Evolutionary conservation across 2,113 vertebrate species (phyloP), one percentile per base, ranked within the genome.

Genomic region (Sclerurus mexicanus): DNA sequence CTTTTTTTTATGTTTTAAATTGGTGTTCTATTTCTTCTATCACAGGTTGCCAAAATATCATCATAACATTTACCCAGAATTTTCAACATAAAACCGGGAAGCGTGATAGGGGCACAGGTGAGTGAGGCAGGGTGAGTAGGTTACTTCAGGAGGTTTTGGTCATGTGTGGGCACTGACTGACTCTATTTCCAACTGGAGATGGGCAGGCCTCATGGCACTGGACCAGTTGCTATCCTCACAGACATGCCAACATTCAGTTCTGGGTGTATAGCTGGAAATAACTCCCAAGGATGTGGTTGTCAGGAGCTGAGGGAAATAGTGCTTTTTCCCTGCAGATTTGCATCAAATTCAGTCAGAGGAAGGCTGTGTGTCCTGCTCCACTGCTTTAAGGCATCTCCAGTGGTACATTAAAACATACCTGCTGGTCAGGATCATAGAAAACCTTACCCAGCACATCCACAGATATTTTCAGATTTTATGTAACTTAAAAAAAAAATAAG

Each of bases 21-120:
- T 90, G 97, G 97, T 95, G 93, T 96, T 97, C 96, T 97, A 87
- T 98, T 98, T 97, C 97, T 97, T 96, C 96, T 89, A 69, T 94
- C 4, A 19, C 71, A 64, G 75, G 83, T 46, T 53, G 95, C 96
- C 96, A 95, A 96, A 90, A 94, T 92, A 98, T 96, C 95, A 93
- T 89, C 86, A 2, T 55, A 93, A 95, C 91, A 84, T 96, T 97
- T 96, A 96, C 88, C 67, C 28, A 8, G 88, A 84, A 20, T 42
- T 94, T 95, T 96, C 94, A 97, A 93, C 72, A 93, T 8, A 56
- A 23, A 67, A 66, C 52, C 39, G 18, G 87, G 72, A 85, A 89
- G 89, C n/a, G 59, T 28, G 59, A 49, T 0, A 63, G 56, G 67
- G 83, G 81, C 59, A 84, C 31, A 0, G 1, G 85, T 0, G 3